Evolutionary conservation across 53 echinoderm and acorn worm genomes (phyloP), one percentile per base, ranked within the genome.

Genomic region (Holothuria leucospilota): DNA sequence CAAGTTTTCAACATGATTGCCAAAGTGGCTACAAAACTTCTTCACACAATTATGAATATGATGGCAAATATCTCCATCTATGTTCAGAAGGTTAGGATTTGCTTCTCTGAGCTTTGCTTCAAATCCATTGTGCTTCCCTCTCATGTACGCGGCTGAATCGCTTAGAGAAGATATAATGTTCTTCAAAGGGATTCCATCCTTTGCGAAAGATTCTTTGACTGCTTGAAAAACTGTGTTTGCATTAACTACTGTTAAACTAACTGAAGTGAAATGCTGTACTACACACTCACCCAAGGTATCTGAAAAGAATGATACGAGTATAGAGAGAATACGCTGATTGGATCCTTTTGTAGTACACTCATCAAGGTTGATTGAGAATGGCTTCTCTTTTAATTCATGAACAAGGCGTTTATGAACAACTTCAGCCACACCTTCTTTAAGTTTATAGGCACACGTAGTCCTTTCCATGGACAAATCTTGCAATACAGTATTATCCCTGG

Each of bases 121-220:
- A 88, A 88, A 88, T 39, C 88, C 82, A 27, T 58, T 69, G 29
- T 26, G 52, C 29, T 70, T 88, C 15, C 88, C 88, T 20, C 82
- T 82, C 88, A 88, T 88, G 72, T 88, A 88, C 61, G 88, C 88
- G 59, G 81, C 71, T 28, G 90, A 85, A 79, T 90, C 85, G 40
- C 74, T 84, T 28, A 89, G 64, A 7, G 24, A 39, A 23, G 85
- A 84, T 66, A 90, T 62, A 29, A 85, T 38, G 30, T 90, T 90
- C 20, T 9, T 29, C 63, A 85, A 52, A 39, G 86, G 90, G 30
- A 86, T 90, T 9, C 77, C 38, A 69, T 87, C 79, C 53, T 81
- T 67, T 66, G 13, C n/a, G 34, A 87, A 34, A 5, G 41, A 14
- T 16, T 72, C 84, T 41, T 42, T 38, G n/a, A 85, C 73, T 25